Conservation (phyloP, 2,797 vertebrate genomes). For the Gymnothorax reevesii region DNA sequence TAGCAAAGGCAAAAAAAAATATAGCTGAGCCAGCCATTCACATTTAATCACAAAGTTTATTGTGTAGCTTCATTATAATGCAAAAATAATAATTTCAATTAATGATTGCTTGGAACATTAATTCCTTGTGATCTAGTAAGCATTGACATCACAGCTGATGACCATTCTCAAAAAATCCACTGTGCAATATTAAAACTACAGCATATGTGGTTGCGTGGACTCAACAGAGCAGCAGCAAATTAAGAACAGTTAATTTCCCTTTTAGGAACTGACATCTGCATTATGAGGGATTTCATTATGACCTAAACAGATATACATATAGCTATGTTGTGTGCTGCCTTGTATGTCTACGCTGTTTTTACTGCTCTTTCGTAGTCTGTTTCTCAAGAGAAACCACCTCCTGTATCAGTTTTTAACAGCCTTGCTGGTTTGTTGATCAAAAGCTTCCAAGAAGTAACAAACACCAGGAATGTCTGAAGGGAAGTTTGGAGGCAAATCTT, state of each 20-base stretch:
- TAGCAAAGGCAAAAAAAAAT: neutral
- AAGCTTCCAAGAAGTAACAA: constrained; percentile 94
- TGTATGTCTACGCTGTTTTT: constrained; percentile 34
- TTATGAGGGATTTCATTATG: constrained; percentile 55
- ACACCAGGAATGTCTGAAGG: constrained; percentile 93
- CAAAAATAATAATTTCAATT: constrained; percentile 56
- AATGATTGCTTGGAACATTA: constrained; percentile 58
- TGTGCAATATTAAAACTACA: constrained; percentile 33
- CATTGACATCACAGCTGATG: constrained; percentile 31
- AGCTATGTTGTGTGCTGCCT: constrained; percentile 3
- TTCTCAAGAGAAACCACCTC: constrained; percentile 45
- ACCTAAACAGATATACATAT: constrained; percentile 22
- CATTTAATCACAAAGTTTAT: constrained; percentile 63
- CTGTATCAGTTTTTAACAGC: constrained; percentile 53
- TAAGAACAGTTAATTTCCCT: constrained; percentile 52
- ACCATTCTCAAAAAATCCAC: constrained; percentile 14
- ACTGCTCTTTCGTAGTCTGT: constrained; percentile 35
- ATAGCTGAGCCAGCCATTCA: neutral
- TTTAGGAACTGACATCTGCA: constrained; percentile 57
- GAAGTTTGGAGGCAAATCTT: constrained; percentile 95
- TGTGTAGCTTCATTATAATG: constrained; percentile 68
- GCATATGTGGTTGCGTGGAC: constrained; percentile 43
- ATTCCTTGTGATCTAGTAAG: constrained; percentile 60
- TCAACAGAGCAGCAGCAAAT: constrained; percentile 51
- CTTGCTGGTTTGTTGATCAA: constrained; percentile 59